A percentile compares a stretch with the other conserved stretches of the same genome.
These are phyloP conservation scores for Drosophila aff. DNA, from an alignment of 1,140 invertebrate species.

Conservation along the genomic window DNA sequence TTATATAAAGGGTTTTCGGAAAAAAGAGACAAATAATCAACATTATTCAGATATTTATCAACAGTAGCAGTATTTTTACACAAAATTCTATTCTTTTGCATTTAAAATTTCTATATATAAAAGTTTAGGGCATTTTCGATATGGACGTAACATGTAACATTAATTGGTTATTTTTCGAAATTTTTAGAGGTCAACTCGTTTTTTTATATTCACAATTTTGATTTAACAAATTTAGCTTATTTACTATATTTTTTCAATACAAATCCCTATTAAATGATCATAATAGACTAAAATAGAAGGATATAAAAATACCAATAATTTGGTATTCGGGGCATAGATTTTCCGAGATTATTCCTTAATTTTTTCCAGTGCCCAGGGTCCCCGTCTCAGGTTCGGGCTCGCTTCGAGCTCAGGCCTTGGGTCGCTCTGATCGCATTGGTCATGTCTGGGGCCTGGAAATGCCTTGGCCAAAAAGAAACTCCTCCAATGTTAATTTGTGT, in stretches of 20 bases:
- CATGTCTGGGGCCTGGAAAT: conserved; percentile 42
- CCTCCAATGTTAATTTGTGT: conserved; percentile 83
- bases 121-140: not conserved
- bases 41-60: too few relatives aligned
- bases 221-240: too few relatives aligned
- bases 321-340: not conserved
- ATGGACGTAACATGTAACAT: not conserved
- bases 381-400: conserved; percentile 4
- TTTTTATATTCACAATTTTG: too few relatives aligned
- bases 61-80: too few relatives aligned
- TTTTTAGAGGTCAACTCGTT: too few relatives aligned
- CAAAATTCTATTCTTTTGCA: too few relatives aligned
- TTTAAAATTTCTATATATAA: not conserved
- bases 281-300: too few relatives aligned
- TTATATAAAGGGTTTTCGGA: too few relatives aligned
- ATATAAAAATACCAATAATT: too few relatives aligned
- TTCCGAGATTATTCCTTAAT: not conserved
- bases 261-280: too few relatives aligned
- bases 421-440: conserved; percentile 52
- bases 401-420: conserved; percentile 24
- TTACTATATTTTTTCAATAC: too few relatives aligned
- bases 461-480: conserved; percentile 41
- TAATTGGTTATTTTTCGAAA: not conserved
- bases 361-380: conserved; percentile 14
- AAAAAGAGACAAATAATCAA: too few relatives aligned